phyloP scores from a whole-genome alignment of 2,113 vertebrate species.

The Pelmatolapia mariae region DNA sequence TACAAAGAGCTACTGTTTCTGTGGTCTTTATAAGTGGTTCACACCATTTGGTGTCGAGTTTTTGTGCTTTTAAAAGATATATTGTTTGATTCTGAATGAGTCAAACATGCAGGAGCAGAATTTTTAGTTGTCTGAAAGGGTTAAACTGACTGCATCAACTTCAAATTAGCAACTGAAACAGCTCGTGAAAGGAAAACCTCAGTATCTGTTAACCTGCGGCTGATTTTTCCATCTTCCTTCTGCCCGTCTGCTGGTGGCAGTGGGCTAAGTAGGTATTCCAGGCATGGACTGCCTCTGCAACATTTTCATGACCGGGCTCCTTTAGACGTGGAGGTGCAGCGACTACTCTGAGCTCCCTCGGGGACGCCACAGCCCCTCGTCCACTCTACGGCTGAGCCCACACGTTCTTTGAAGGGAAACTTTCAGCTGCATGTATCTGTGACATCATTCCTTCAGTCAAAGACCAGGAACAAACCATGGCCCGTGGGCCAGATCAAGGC shows the following conservation, averaged over 20 bases:
- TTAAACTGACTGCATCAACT: background rate
- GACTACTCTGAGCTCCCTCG: background rate
- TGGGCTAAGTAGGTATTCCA: background rate
- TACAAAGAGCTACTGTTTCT: background rate
- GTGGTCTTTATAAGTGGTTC: background rate
- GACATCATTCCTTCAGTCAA: background rate
- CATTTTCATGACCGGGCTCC: background rate
- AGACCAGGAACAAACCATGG: background rate
- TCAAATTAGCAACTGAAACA: background rate
- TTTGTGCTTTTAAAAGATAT: background rate
- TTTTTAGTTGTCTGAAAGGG: fast-evolving
- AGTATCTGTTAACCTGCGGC: background rate
- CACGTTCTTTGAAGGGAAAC: background rate
- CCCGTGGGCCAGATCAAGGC: background rate
- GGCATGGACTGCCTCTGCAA: background rate
- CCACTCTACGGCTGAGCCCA: background rate
- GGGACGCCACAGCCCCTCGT: background rate
- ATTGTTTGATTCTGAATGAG: fast-evolving
- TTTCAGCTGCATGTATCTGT: fast-evolving
- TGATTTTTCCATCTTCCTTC: background rate
- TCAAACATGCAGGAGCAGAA: background rate
- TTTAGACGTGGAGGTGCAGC: background rate
- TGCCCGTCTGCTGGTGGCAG: background rate
- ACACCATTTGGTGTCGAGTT: background rate
- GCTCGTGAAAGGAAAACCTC: background rate